Conservation (phyloP, 1,140 invertebrate genomes). For the Lordiphosa clarofinis region DNA sequence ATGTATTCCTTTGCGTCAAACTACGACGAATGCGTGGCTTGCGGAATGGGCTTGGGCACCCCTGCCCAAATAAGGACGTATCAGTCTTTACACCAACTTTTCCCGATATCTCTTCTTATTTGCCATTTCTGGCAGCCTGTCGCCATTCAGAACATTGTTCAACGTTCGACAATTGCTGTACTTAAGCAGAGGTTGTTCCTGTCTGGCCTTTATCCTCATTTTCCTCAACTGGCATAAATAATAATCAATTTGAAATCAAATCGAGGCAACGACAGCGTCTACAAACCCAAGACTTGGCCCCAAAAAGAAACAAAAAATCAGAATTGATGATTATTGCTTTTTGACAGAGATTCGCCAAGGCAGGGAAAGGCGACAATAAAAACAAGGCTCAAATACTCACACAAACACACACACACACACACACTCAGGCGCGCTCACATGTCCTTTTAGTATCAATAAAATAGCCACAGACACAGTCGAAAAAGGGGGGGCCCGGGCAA, state of each 20-base stretch:
- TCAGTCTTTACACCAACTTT: too few relatives aligned
- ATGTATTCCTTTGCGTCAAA: too few relatives aligned
- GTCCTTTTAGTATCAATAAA: slow-evolving; percentile 77
- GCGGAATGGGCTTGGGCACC: too few relatives aligned
- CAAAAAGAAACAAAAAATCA: slow-evolving; percentile 57
- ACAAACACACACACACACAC: slow-evolving; percentile 18
- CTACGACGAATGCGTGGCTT: too few relatives aligned
- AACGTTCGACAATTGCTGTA: background rate
- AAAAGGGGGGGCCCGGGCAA: slow-evolving; percentile 32
- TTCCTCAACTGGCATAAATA: slow-evolving; percentile 64
- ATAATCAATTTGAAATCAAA: slow-evolving; percentile 79
- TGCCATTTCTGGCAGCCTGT: too few relatives aligned
- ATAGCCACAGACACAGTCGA: slow-evolving; percentile 52
- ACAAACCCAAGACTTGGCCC: slow-evolving; percentile 27
- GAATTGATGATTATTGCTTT: slow-evolving; percentile 80
- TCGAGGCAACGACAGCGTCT: slow-evolving; percentile 29
- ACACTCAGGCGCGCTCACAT: slow-evolving; percentile 31
- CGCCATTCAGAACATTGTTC: too few relatives aligned
- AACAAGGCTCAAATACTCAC: slow-evolving; percentile 33
- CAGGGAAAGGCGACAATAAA: slow-evolving; percentile 62
- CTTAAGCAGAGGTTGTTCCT: slow-evolving; percentile 12
- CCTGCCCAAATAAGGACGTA: too few relatives aligned
- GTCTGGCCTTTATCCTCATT: slow-evolving; percentile 19
- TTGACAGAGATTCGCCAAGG: slow-evolving; percentile 71
- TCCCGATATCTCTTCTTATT: too few relatives aligned